Base-by-base conservation (phyloP, 2,888 invertebrate genomes). In the Acronicta psi region DNA sequence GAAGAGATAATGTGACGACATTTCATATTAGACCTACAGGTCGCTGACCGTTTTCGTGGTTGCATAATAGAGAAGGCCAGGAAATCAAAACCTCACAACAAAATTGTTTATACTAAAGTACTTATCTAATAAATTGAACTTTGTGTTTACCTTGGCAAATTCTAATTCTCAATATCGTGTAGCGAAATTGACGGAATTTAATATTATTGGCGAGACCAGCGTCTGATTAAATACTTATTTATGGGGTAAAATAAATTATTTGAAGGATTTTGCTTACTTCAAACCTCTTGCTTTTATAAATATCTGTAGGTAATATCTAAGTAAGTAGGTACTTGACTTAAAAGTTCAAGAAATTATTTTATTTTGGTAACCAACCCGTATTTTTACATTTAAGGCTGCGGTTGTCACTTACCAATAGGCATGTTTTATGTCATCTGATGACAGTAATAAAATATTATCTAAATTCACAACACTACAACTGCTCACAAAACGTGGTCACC, bases 181-280 rank as follows among this genome's bases (percentile, higher is more conserved):
- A 37, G 46, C 46, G 44, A 47, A 37, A 47, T 52, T 38, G 20
- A 14, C 43, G 44, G 1, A 49, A 62, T 41, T 49, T 45, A 20
- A 18, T 45, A 14, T 31, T 50, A 46, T 57, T 49, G 36, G 40
- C 47, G 31, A 36, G 17, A 31, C 29, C 5, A 31, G 36, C 10
- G 23, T 10, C 36, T 62, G 14, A 52, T 47, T 45, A 45, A 57
- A 44, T 41, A 57, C 43, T 47, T 41, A 49, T 40, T 63, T 47
- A 44, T 56, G 46, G 14, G 20, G 25, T 9, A 14, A 23, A 36
- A 40, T 51, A 29, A 63, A 56, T 51, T 51, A 61, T 56, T 50
- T 3, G 2, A 5, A 13, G 17, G 10, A 40, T 37, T n/a, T n/a
- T n/a, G n/a, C 8, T 10, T 38, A 2, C 36, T 14, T 14, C n/a